Percentiles rank a stretch among this genome's conserved stretches.
These are phyloP conservation scores for Lepeophtheirus salmonis DNA, from an alignment of 1,140 invertebrate species.

Conservation along the genomic window DNA sequence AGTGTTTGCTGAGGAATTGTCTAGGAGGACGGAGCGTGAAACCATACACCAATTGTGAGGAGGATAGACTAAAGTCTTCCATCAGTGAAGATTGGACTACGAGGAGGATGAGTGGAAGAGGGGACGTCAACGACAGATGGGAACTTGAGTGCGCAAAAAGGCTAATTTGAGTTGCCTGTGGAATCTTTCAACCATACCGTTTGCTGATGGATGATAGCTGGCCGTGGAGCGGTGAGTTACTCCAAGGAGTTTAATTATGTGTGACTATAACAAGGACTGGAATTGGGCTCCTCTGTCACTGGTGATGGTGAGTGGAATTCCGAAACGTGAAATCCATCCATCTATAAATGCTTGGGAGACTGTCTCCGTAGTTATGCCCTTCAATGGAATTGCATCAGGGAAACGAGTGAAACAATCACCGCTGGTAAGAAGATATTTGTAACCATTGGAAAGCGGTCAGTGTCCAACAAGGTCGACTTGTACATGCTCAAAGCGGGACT, in stretches of 20 bases:
- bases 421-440: neutral
- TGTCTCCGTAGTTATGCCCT: neutral
- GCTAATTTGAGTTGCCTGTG: conserved; percentile 19
- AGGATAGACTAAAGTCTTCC: no score
- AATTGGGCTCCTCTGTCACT: conserved; percentile 27
- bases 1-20: no score
- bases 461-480: neutral
- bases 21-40: no score
- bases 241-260: conserved; percentile 18
- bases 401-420: neutral
- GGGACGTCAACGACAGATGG: no score
- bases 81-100: no score
- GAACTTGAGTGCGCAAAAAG: no score
- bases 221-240: conserved; percentile 6
- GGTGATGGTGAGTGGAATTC: conserved; percentile 24
- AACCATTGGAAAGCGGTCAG: neutral
- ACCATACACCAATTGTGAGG: no score
- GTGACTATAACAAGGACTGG: conserved; percentile 21
- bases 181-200: conserved; percentile 19
- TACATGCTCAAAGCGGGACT: no score
- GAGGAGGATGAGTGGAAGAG: no score
- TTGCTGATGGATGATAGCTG: conserved; percentile 17
- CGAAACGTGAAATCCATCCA: neutral
- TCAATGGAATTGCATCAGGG: neutral
- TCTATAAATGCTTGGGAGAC: neutral